These are phyloP conservation scores for Miopithecus talapoin DNA, from an alignment of 2,797 vertebrate genomes.

Conservation along the genomic window DNA sequence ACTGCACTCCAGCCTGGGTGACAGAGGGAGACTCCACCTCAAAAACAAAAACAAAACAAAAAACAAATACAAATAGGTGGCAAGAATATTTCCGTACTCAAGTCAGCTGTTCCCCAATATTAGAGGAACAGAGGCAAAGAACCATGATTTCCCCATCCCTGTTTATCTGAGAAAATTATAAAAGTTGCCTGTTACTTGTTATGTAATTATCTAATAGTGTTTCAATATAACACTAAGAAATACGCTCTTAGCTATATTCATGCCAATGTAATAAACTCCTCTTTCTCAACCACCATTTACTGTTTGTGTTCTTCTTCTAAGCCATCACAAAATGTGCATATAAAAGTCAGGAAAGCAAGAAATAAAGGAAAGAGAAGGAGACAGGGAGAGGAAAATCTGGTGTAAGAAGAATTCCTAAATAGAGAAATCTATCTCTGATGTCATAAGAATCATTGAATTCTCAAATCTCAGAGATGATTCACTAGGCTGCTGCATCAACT, in stretches of 20 bases:
- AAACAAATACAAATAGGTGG: slow-evolving; percentile 15
- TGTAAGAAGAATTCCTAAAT: background rate
- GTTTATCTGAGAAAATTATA: slow-evolving; percentile 3
- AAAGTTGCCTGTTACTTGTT: background rate
- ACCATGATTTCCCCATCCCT: background rate
- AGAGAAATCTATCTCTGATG: background rate
- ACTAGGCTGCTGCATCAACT: background rate
- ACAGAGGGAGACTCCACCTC: background rate
- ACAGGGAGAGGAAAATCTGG: background rate
- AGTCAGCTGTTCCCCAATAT: background rate
- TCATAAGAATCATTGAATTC: background rate
- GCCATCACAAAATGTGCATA: background rate
- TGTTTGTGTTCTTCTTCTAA: background rate
- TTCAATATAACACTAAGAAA: slow-evolving; percentile 27
- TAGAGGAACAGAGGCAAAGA: background rate
- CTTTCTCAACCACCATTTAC: background rate
- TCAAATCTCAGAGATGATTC: background rate
- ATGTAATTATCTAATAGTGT: background rate
- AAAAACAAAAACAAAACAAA: background rate
- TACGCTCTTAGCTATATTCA: background rate
- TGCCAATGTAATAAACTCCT: background rate
- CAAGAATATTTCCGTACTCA: background rate
- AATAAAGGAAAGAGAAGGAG: background rate
- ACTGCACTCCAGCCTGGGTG: background rate
- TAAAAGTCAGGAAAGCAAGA: background rate